A percentile compares a stretch with the other conserved stretches of the same genome.
phyloP scores from a whole-genome alignment of 1,140 invertebrate species.

The Diplogasteroides magnus region DNA sequence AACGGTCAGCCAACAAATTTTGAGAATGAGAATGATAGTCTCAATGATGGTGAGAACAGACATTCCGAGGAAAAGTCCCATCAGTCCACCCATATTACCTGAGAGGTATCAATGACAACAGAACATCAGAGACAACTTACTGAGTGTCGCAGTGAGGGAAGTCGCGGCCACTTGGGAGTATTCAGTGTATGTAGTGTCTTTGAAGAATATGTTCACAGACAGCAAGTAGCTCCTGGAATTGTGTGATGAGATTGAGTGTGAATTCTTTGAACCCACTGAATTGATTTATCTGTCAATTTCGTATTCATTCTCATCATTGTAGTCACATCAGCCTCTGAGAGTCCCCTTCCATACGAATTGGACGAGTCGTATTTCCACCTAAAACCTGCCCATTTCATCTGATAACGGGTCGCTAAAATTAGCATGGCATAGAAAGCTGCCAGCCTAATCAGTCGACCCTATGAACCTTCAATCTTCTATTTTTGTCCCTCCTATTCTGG shows the following conservation, averaged over 20 bases:
- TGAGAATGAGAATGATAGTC: too few relatives aligned
- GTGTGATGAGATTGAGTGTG: not conserved
- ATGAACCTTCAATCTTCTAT: not conserved
- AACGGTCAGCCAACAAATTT: too few relatives aligned
- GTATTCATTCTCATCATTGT: not conserved
- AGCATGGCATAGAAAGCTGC: too few relatives aligned
- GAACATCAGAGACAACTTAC: constrained; percentile 4
- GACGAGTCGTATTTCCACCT: not conserved
- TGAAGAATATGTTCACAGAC: not conserved
- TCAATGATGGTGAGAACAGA: constrained; percentile 25
- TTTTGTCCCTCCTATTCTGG: not conserved
- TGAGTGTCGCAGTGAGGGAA: constrained; percentile 17
- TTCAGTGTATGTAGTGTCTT: constrained; percentile 18
- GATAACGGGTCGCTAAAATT: too few relatives aligned
- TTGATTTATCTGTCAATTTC: not conserved
- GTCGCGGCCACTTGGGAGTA: constrained; percentile 14
- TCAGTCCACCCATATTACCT: constrained; percentile 28
- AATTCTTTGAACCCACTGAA: not conserved
- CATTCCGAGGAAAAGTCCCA: constrained; percentile 31
- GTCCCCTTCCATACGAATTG: not conserved
- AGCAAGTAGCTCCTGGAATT: not conserved
- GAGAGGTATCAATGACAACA: not conserved
- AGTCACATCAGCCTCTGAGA: not conserved
- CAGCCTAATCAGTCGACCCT: constrained; percentile 4
- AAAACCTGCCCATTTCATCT: not conserved